Base-by-base conservation (phyloP, 1,140 invertebrate species). In the Drosophila tristis region DNA sequence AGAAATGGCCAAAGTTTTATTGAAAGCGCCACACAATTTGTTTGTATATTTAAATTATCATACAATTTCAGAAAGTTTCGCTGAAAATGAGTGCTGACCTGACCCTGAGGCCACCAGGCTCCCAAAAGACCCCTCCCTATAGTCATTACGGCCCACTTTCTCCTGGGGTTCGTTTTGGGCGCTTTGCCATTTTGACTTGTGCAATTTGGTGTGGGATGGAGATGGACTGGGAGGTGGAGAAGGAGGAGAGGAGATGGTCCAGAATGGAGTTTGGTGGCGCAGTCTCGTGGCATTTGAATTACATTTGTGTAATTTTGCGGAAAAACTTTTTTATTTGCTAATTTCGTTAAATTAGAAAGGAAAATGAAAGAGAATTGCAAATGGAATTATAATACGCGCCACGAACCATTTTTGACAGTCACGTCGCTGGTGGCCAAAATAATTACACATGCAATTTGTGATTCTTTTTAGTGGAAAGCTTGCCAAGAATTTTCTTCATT, bases 1-100 rank as follows among this genome's bases (percentile, higher is more conserved):
- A 75, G 79, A 89, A 89, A 87, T 89, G 79, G 84, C 77, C 79
- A 89, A 87, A 87, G 84, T 87, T 87, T 84, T 87, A 84, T 87
- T 89, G 84, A 89, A 87, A 89, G 79, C 78, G 84, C 84, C 84
- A 89, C 84, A 87, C 84, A 87, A 87, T 87, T 87, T 87, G 84
- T 87, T 87, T 87, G 84, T 89, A 87, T 87, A 87, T 89, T 87
- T 84, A 87, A 87, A 87, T 87, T 86, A 86, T 87, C 81, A 87
- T 87, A 87, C 76, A 87, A 87, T 87, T 87, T 80, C 65, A 58
- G 49, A 86, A 86, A 65, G 58, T 86, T 86, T 80, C 50, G 65
- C 49, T 54, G 49, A 71, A 86, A 86, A 86, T 80, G 77, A 86
- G 70, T 61, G 78, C 81, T 25, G 49, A 63, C 72, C 56, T 51